A percentile compares a stretch with the other conserved stretches of the same genome.
phyloP scores from a whole-genome alignment of 2,113 vertebrate genomes.

The Anguilla japonica region DNA sequence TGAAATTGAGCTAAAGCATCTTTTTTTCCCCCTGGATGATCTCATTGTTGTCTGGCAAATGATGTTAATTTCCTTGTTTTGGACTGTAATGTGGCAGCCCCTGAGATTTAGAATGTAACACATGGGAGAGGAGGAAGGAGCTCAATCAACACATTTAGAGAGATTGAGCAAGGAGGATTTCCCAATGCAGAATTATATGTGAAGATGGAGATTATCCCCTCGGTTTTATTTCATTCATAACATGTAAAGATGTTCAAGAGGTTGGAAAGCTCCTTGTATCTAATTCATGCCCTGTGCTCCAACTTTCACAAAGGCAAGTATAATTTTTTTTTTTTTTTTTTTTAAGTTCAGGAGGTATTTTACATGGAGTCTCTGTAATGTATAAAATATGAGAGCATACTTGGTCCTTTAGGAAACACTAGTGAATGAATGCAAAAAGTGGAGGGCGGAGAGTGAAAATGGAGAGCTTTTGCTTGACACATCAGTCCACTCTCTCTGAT shows the following conservation, averaged over 20 bases:
- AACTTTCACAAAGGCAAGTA: not conserved
- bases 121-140: not conserved
- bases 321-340: not conserved
- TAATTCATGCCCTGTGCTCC: not conserved
- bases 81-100: not conserved
- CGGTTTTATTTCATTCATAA: not conserved
- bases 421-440: constrained; percentile 38
- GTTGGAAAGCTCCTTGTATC: not conserved
- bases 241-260: not conserved
- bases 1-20: not conserved
- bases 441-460: not conserved
- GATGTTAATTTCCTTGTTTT: not conserved
- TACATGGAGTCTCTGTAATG: constrained; percentile 39
- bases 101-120: not conserved
- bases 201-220: not conserved
- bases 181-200: not conserved
- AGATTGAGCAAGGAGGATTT: not conserved
- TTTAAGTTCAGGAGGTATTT: not conserved
- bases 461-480: constrained; percentile 22
- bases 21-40: not conserved
- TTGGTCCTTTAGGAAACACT: constrained; percentile 26
- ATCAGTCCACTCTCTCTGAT: constrained; percentile 48
- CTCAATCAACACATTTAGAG: not conserved
- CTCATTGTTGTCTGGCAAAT: not conserved
- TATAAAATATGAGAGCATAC: constrained; percentile 46